These are phyloP conservation scores for Drosophila mettleri DNA, from an alignment of 2,888 invertebrate genomes.

Conservation along the genomic window DNA sequence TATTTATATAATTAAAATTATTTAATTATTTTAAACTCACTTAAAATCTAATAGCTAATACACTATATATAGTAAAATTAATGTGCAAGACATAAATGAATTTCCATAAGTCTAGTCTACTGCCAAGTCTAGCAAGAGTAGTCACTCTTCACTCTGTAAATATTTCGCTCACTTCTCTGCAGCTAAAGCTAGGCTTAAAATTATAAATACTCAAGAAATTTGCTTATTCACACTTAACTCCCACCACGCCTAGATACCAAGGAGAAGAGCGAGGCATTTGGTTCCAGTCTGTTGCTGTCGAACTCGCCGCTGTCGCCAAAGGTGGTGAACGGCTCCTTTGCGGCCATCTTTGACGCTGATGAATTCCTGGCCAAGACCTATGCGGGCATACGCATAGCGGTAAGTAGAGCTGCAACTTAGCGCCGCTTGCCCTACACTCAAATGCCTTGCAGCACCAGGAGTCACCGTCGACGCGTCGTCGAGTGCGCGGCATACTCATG, in stretches of 20 bases:
- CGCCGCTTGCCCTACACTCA: rapidly evolving
- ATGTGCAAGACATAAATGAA: too few species aligned
- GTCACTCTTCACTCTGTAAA: too few species aligned
- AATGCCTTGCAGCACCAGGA: conserved; percentile 82
- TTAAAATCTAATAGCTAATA: too few species aligned
- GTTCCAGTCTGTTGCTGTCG: conserved; percentile 95
- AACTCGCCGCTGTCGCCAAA: conserved; percentile 99
- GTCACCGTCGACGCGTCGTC: conserved; percentile 91
- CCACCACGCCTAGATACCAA: conserved; percentile 88
- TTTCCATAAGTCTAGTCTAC: too few species aligned
- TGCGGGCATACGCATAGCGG: conserved; percentile 84
- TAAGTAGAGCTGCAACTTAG: conserved; percentile 56
- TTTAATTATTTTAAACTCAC: too few species aligned
- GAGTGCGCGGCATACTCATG: conserved; percentile 94
- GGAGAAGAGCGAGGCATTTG: conserved; percentile 94
- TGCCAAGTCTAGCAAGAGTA: too few species aligned
- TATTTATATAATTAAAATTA: conserved; percentile 4
- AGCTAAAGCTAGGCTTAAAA: too few species aligned
- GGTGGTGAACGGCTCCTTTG: conserved; percentile 97
- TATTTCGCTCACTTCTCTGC: too few species aligned
- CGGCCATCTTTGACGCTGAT: conserved; percentile 92
- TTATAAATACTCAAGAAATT: too few species aligned
- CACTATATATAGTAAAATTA: too few species aligned
- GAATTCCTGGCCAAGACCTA: conserved; percentile 85
- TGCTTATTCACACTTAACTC: not conserved